Conservation (phyloP, 2,888 invertebrate species). For the Coenonympha glycerion region DNA sequence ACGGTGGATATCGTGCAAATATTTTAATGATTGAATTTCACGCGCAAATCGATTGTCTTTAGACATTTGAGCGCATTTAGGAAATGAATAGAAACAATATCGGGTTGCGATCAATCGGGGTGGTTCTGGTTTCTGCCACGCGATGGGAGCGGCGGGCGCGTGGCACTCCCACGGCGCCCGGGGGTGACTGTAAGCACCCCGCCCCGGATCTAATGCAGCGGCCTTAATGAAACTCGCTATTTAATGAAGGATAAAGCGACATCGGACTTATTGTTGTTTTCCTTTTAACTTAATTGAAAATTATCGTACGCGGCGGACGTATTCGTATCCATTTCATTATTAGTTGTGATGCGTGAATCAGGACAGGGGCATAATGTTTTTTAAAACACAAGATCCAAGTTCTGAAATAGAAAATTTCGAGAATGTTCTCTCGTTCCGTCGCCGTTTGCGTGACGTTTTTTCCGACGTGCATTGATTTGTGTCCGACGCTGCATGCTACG, state of each 20-base stretch:
- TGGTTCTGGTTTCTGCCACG: too few species aligned
- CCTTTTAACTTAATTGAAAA: constrained; percentile 14
- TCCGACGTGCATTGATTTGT: too few species aligned
- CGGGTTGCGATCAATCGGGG: constrained; percentile 47
- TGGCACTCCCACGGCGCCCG: constrained; percentile 72
- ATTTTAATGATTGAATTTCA: constrained; percentile 41
- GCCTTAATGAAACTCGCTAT: constrained; percentile 29
- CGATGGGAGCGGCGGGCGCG: constrained; percentile 74
- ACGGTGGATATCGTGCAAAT: constrained; percentile 34
- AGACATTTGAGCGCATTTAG: constrained; percentile 27
- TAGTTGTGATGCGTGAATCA: too few species aligned
- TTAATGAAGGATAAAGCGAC: constrained; percentile 19
- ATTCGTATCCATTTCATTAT: constrained; percentile 3
- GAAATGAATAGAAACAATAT: constrained; percentile 42
- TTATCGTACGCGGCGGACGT: background rate
- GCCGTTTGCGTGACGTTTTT: too few species aligned
- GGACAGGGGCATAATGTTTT: background rate
- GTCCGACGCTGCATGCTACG: too few species aligned
- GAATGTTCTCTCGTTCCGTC: too few species aligned
- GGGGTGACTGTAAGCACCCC: constrained; percentile 37
- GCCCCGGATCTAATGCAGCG: constrained; percentile 40
- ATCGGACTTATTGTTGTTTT: constrained; percentile 9
- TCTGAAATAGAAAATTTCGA: too few species aligned
- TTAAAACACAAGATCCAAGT: too few species aligned
- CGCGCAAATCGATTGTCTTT: constrained; percentile 26